A percentile compares a stretch with the other conserved stretches of the same genome.
These are phyloP conservation scores for Schrankia costaestrigalis DNA, from an alignment of 2,888 invertebrate genomes.

Conservation along the genomic window DNA sequence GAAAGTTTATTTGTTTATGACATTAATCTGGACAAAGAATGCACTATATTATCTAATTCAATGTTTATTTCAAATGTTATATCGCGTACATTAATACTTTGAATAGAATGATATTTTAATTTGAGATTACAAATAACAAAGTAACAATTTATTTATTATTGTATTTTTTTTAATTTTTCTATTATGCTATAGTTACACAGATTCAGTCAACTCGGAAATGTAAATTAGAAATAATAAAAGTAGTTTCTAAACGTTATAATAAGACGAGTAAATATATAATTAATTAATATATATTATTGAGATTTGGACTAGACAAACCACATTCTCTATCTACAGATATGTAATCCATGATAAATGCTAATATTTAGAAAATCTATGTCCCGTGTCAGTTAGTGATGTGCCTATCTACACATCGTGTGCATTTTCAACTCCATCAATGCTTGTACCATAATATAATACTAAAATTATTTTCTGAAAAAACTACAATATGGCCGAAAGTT, in stretches of 20 bases:
- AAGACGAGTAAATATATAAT: constrained; percentile 70
- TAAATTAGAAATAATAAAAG: constrained; percentile 54
- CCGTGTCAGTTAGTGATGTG: constrained; percentile 68
- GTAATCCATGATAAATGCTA: constrained; percentile 80
- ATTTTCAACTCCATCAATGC: constrained; percentile 61
- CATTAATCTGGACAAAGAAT: constrained; percentile 52
- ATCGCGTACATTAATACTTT: constrained; percentile 48
- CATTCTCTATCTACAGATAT: constrained; percentile 80
- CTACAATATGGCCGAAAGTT: constrained; percentile 4
- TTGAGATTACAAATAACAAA: constrained; percentile 23
- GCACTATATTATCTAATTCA: constrained; percentile 41
- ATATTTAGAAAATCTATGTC: constrained; percentile 73
- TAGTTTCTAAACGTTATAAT: constrained; percentile 48
- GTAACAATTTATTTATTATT: constrained; percentile 28
- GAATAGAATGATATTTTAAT: constrained; percentile 43
- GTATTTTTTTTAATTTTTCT: constrained; percentile 38
- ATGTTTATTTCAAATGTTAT: constrained; percentile 14
- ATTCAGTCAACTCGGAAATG: constrained; percentile 73
- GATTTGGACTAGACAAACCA: constrained; percentile 80
- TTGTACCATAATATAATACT: constrained; percentile 8
- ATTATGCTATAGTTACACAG: constrained; percentile 60
- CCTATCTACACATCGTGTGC: constrained; percentile 57
- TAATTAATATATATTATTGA: constrained; percentile 67
- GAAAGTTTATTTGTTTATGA: constrained; percentile 23
- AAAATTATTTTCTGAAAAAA: constrained; percentile 8